These are phyloP conservation scores for Scaptomyza parva DNA, from an alignment of 2,888 invertebrate genomes.

Conservation along the genomic window DNA sequence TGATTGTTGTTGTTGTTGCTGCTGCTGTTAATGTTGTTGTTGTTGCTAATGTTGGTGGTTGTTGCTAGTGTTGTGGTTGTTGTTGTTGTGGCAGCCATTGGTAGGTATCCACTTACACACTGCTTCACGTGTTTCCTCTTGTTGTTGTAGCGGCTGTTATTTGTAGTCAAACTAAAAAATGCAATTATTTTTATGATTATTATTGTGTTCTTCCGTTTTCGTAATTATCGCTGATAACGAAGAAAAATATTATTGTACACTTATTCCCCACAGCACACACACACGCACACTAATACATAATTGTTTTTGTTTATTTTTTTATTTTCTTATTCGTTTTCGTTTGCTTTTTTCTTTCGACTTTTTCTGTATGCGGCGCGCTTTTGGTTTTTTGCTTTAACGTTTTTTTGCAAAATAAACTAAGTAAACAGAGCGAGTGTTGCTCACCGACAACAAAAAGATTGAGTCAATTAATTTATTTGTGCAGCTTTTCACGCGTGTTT, in stretches of 20 bases:
- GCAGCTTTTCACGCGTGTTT: conserved; percentile 65
- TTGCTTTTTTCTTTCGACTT: conserved; percentile 22
- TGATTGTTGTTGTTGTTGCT: conserved; percentile 61
- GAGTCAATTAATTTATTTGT: conserved; percentile 44
- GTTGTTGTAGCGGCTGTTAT: conserved; percentile 42
- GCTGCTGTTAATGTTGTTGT: conserved; percentile 43
- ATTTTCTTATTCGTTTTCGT: conserved; percentile 36
- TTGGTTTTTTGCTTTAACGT: too few species aligned
- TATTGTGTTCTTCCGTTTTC: conserved; percentile 22
- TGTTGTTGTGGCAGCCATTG: conserved; percentile 81
- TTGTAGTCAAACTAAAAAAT: conserved; percentile 41
- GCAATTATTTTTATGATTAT: conserved; percentile 1
- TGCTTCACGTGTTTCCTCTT: conserved; percentile 39
- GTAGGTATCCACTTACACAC: conserved; percentile 69
- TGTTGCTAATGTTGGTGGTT: conserved; percentile 64
- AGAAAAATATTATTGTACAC: conserved; percentile 25
- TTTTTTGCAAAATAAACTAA: conserved; percentile 38
- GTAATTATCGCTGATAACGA: conserved; percentile 27
- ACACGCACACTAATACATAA: conserved; percentile 15
- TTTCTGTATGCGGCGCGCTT: conserved; percentile 53
- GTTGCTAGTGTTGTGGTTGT: conserved; percentile 67
- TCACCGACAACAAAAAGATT: conserved; percentile 31
- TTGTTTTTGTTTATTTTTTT: conserved; percentile 60
- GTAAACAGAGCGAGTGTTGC: conserved; percentile 47
- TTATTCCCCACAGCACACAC: not conserved